Evolutionary conservation across 2,888 invertebrate genomes (phyloP), one percentile per base, ranked within the genome.

Genomic region (Therioaphis trifolii): DNA sequence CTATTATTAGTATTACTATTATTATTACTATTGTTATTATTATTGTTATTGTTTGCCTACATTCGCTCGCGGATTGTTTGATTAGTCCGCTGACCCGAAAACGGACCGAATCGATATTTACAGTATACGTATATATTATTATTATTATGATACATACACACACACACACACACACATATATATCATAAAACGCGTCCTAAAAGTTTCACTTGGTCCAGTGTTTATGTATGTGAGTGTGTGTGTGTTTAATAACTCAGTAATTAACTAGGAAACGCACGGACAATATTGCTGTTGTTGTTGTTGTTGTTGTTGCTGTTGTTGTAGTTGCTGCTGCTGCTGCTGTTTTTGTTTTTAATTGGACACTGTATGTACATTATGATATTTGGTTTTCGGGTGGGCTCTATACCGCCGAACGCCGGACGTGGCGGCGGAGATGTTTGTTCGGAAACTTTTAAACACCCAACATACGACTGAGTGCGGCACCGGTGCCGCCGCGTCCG

Each of bases 61-160:
- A 29, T 71, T 71, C 40, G 27, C n/a, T 18, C 49, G 49, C 4
- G 11, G 49, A 55, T 29, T 74, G 52, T 74, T 55, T 74, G 55
- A 74, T 74, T 55, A 58, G 74, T 40, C 55, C 74, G 35, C 21
- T 74, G 74, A 58, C 74, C 74, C 55, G 74, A 58, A 58, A 74
- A 55, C 55, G 40, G 55, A 40, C 55, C 4, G 55, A 74, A 74
- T 74, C 74, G 55, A 74, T 74, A 74, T 29, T 3, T 15, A 43
- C 24, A 24, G n/a, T n/a, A n/a, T n/a, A n/a, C n/a, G n/a, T 4
- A 49, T n/a, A 40, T 43, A 68, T 68, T 24, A n/a, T n/a, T n/a
- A n/a, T n/a, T n/a, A n/a, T n/a, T n/a, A n/a, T n/a, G n/a, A n/a
- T n/a, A n/a, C n/a, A 27, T 18, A 18, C 1, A 49, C 46, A 49